phyloP scores from a whole-genome alignment of 2,888 invertebrate species.

The Blera fallax region DNA sequence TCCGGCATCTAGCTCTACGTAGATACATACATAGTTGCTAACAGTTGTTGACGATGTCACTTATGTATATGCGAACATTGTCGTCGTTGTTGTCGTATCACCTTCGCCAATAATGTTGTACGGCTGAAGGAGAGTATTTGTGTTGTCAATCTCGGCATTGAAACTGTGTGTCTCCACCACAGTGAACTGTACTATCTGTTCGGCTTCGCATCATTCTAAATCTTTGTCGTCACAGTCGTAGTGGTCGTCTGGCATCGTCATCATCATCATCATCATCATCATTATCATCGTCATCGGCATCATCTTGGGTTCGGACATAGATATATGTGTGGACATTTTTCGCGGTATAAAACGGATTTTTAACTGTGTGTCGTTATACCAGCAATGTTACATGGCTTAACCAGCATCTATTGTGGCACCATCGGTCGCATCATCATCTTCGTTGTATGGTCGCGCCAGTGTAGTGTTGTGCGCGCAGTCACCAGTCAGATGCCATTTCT shows the following conservation, averaged over 20 bases:
- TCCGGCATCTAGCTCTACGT: slow-evolving; percentile 21
- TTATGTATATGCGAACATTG: slow-evolving; percentile 59
- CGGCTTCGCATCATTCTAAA: slow-evolving; percentile 54
- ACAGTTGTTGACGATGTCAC: slow-evolving; percentile 70
- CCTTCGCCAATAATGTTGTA: slow-evolving; percentile 65
- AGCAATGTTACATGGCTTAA: slow-evolving; percentile 36
- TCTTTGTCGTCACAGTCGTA: slow-evolving; percentile 50
- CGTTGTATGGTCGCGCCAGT: slow-evolving; percentile 27
- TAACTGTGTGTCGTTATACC: slow-evolving; percentile 67
- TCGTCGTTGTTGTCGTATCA: slow-evolving; percentile 49
- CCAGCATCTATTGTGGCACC: slow-evolving; percentile 68
- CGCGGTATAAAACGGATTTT: slow-evolving; percentile 54
- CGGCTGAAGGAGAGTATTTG: slow-evolving; percentile 50
- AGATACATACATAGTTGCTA: slow-evolving; percentile 61
- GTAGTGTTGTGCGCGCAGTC: slow-evolving; percentile 33
- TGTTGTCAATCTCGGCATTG: slow-evolving; percentile 59
- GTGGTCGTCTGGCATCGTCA: slow-evolving; percentile 57
- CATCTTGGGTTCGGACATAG: slow-evolving; percentile 17
- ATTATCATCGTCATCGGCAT: slow-evolving; percentile 24
- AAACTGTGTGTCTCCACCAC: slow-evolving; percentile 9
- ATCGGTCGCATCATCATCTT: slow-evolving; percentile 53
- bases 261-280: slow-evolving; percentile 35
- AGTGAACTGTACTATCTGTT: slow-evolving; percentile 11
- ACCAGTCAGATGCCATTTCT: slow-evolving; percentile 70
- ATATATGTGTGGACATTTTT: slow-evolving; percentile 32